Evolutionary conservation across 1,140 invertebrate genomes (phyloP).

Genomic region (Ostrea denselamellosa): DNA sequence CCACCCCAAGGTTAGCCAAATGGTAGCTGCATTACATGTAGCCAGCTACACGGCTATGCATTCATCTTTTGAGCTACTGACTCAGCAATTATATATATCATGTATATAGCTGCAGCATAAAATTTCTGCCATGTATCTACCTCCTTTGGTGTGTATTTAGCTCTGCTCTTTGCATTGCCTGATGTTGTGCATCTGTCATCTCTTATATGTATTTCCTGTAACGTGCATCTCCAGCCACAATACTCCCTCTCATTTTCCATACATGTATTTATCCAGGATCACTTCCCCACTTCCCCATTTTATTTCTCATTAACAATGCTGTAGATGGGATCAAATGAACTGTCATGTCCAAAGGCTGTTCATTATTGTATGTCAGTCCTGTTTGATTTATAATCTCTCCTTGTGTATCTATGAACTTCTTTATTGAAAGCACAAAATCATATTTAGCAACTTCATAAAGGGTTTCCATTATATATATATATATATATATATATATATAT

Average conservation of each 20-base stretch:
- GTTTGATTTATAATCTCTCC: background rate
- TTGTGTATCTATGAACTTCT: background rate
- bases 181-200: background rate
- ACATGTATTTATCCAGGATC: background rate
- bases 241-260: background rate
- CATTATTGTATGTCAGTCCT: background rate
- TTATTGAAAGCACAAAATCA: background rate
- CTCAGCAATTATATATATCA: background rate
- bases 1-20: background rate
- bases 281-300: background rate
- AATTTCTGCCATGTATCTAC: background rate
- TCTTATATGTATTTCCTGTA: background rate
- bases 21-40: constrained; percentile 4
- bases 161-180: background rate
- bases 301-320: background rate
- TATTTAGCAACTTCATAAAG: background rate
- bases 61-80: background rate
- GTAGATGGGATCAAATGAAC: background rate
- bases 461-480: background rate
- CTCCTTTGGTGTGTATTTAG: background rate
- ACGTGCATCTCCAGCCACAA: background rate
- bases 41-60: constrained; percentile 17
- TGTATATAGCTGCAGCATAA: background rate
- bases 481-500: constrained; percentile 2
- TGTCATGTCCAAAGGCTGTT: background rate